Conservation (phyloP, 2,888 invertebrate genomes). For the Polietes domitor region DNA sequence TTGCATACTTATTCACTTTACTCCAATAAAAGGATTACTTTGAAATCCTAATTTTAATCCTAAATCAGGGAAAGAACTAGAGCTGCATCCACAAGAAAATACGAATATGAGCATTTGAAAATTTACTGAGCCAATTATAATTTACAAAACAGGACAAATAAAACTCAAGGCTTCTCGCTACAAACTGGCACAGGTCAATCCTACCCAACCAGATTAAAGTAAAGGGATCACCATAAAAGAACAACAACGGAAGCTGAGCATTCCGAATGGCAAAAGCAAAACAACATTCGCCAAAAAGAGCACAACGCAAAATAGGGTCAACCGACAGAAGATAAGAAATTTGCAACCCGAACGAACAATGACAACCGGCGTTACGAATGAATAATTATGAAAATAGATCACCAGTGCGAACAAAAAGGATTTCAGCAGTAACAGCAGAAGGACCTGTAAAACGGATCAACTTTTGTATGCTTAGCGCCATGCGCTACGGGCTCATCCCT, state of each 20-base stretch:
- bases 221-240: conserved; percentile 38
- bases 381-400: conserved; percentile 69
- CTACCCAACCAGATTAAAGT: conserved; percentile 14
- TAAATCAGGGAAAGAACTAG: neutral
- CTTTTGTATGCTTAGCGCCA: conserved; percentile 66
- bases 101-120: neutral
- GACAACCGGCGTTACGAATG: conserved; percentile 64
- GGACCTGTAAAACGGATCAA: conserved; percentile 46
- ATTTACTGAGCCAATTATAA: conserved; percentile 54
- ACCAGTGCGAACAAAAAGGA: conserved; percentile 36
- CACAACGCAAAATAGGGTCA: conserved; percentile 23
- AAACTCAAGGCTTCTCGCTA: conserved; percentile 23
- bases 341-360: conserved; percentile 38
- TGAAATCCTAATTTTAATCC: conserved; percentile 39
- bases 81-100: conserved; percentile 1
- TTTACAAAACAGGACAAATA: conserved; percentile 38
- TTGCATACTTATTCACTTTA: neutral
- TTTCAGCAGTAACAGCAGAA: conserved; percentile 17
- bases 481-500: conserved; percentile 37
- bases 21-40: conserved; percentile 50
- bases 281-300: conserved; percentile 2
- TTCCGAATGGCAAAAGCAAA: conserved; percentile 29
- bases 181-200: conserved; percentile 4
- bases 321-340: conserved; percentile 40
- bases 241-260: conserved; percentile 48